A percentile compares a stretch with the other conserved stretches of the same genome.
Conservation (phyloP, 2,797 vertebrate species). For the Pipistrellus nathusii region DNA sequence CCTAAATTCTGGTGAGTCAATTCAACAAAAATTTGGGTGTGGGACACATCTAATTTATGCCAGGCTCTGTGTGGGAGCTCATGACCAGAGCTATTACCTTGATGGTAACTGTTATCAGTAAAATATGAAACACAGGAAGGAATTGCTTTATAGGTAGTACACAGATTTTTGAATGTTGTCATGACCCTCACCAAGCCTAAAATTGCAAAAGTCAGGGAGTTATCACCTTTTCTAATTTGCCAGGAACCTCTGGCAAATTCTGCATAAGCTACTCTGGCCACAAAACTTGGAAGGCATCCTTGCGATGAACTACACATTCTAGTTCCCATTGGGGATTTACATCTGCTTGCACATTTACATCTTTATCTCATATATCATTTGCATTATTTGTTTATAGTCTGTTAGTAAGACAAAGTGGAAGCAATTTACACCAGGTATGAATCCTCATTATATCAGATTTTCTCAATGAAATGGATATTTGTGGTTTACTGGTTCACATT, state of each 20-base stretch:
- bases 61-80: not conserved
- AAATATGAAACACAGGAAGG: not conserved
- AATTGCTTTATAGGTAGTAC: not conserved
- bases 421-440: not conserved
- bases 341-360: not conserved
- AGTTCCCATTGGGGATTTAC: not conserved
- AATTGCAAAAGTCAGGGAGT: not conserved
- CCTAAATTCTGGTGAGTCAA: not conserved
- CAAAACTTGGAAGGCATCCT: not conserved
- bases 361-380: not conserved
- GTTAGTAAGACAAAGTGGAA: conserved; percentile 15
- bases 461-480: not conserved
- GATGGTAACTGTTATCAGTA: not conserved
- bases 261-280: not conserved
- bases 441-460: conserved; percentile 37
- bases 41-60: not conserved
- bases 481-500: not conserved
- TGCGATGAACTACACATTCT: not conserved
- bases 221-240: not conserved
- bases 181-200: not conserved
- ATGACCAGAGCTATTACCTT: not conserved
- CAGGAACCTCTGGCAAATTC: not conserved
- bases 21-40: not conserved
- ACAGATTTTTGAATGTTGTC: not conserved
- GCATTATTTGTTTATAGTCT: not conserved